These are phyloP conservation scores for Troilus luridus DNA, from an alignment of 2,888 invertebrate species.

Conservation along the genomic window DNA sequence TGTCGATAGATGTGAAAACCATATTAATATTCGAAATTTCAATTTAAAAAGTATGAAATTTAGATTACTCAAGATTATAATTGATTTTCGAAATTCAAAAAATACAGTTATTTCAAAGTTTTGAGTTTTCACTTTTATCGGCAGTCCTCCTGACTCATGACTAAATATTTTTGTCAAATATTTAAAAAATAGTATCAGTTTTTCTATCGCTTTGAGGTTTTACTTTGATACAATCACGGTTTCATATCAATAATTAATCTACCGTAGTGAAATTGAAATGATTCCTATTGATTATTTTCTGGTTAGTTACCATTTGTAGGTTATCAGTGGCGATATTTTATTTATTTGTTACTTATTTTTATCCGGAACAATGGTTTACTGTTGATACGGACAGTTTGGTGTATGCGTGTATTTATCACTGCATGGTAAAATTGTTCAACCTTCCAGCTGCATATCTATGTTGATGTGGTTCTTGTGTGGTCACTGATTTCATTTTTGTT, in stretches of 20 bases:
- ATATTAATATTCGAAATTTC: no score
- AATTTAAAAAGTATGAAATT: no score
- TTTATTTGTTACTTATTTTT: background rate
- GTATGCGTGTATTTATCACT: background rate
- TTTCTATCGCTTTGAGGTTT: background rate
- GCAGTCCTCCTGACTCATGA: no score
- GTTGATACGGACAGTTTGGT: background rate
- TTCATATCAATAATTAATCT: background rate
- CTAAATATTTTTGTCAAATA: no score
- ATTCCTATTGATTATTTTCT: background rate
- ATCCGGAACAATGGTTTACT: background rate
- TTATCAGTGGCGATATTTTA: no score
- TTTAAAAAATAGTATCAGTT: no score
- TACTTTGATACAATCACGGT: background rate
- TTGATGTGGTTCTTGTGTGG: background rate
- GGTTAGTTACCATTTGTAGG: background rate
- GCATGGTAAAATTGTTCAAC: background rate
- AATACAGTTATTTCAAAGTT: no score
- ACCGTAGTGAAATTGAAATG: background rate
- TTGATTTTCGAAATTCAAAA: no score
- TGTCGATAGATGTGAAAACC: no score
- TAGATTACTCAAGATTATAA: no score
- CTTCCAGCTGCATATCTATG: background rate
- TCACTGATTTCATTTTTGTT: background rate
- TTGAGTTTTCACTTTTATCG: no score